Percentiles rank a stretch among this genome's conserved stretches.
Evolutionary conservation across 2,113 vertebrate genomes (phyloP).

Genomic region (Okapia johnstoni): DNA sequence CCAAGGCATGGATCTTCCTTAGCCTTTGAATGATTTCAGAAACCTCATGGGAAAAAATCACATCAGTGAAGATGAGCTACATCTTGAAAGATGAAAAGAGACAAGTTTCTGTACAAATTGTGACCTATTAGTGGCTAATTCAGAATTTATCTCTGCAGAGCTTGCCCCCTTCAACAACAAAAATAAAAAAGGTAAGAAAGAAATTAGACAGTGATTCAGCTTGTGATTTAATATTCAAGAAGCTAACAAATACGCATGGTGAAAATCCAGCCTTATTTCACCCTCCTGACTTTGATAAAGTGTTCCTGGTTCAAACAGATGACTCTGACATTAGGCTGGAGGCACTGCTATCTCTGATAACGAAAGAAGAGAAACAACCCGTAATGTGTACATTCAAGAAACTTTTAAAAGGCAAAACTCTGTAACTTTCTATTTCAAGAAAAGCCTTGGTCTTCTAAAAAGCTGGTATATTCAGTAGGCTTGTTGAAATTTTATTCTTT

Average conservation of each 20-base stretch:
- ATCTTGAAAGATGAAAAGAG: constrained; percentile 44
- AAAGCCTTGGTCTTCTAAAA: constrained; percentile 16
- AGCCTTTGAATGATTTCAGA: constrained; percentile 50
- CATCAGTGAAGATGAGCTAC: constrained; percentile 21
- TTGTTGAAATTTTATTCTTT: constrained; percentile 9
- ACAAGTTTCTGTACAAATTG: constrained; percentile 12
- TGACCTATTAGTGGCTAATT: constrained; percentile 20
- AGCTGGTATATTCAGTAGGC: background rate
- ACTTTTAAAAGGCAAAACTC: constrained; percentile 40
- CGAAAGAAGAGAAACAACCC: constrained; percentile 26
- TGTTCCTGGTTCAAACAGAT: background rate
- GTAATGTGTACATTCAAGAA: background rate
- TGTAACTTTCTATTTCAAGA: constrained; percentile 12
- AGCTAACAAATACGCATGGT: background rate
- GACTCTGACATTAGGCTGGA: constrained; percentile 33
- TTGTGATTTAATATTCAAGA: constrained; percentile 53
- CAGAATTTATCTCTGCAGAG: constrained; percentile 43
- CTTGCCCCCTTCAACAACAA: background rate
- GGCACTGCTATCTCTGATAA: constrained; percentile 8
- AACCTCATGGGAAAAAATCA: constrained; percentile 33
- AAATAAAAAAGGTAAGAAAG: constrained; percentile 3
- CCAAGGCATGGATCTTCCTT: constrained; percentile 2
- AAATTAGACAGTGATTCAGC: constrained; percentile 16
- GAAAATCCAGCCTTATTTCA: constrained; percentile 24
- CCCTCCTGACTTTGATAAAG: constrained; percentile 44